Conservation (phyloP, 1,140 invertebrate genomes). For the Habropoda laboriosa region DNA sequence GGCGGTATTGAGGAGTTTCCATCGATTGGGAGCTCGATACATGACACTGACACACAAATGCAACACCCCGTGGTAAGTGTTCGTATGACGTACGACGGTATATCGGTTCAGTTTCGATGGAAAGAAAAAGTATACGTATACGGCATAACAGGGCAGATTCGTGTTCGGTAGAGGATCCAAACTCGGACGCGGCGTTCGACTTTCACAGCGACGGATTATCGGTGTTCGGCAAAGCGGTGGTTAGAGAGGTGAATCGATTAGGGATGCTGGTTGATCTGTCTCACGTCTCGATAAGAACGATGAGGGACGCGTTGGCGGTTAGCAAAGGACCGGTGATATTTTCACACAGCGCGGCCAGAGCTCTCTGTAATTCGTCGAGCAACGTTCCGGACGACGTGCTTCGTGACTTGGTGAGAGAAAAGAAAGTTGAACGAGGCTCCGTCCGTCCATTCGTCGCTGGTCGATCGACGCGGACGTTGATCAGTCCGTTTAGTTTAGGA, state of each 20-base stretch:
- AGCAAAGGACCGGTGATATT: slow-evolving; percentile 95
- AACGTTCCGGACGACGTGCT: slow-evolving; percentile 95
- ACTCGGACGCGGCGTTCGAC: slow-evolving; percentile 79
- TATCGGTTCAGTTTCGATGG: background rate
- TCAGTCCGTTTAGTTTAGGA: background rate
- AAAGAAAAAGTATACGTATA: too few relatives aligned
- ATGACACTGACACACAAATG: slow-evolving; percentile 94
- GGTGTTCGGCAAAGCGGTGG: slow-evolving; percentile 88
- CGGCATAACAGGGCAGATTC: slow-evolving; percentile 84
- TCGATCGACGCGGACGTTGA: too few relatives aligned
- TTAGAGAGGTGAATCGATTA: slow-evolving; percentile 92
- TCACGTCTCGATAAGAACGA: slow-evolving; percentile 93
- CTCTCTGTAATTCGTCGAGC: slow-evolving; percentile 92
- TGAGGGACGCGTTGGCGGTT: slow-evolving; percentile 90
- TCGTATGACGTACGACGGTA: background rate
- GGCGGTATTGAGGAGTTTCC: slow-evolving; percentile 90
- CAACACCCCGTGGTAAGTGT: slow-evolving; percentile 90
- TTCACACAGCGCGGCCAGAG: slow-evolving; percentile 93
- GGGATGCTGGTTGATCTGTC: slow-evolving; percentile 98
- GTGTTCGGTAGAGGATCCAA: slow-evolving; percentile 80
- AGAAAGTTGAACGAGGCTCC: background rate
- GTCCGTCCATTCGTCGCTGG: background rate
- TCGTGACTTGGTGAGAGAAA: slow-evolving; percentile 86
- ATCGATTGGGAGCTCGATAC: slow-evolving; percentile 91
- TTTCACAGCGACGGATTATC: slow-evolving; percentile 87